Evolutionary conservation across 2,797 vertebrate species (phyloP), one percentile per base, ranked within the genome.

Genomic region (Sparidentex hasta): DNA sequence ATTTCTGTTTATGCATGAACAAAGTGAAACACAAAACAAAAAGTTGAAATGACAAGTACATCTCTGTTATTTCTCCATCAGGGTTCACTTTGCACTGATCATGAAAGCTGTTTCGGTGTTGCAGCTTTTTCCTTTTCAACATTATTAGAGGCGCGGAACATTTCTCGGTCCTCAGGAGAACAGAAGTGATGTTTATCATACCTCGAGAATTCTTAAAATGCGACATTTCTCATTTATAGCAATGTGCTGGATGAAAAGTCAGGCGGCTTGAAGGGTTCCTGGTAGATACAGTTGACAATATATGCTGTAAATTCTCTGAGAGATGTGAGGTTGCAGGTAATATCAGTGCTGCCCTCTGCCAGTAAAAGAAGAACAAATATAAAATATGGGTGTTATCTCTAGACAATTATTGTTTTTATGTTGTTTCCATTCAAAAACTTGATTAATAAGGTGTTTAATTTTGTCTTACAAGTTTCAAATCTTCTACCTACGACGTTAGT

Each of bases 11-110:
- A 71, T 88, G 64, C 38, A 63, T 71, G 44, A 82, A 82, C 71
- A 80, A 84, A 74, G 33, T 88, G 25, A 55, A 86, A 86, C 41
- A 85, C 56, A 73, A 33, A 70, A 84, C 66, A 78, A 64, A 62
- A 56, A 17, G 38, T 73, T 57, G 14, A 47, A 82, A 78, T 76
- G 47, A 86, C 74, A 83, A 64, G 63, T 63, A 81, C 51, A 82
- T 71, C 38, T 56, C 50, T 73, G 44, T 68, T 65, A 20, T 71
- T 54, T 66, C 23, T 69, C 25, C 7, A 50, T 65, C 41, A 46
- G 68, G 21, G 59, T 43, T 87, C 56, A 57, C 65, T 75, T 84
- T 82, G 56, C 63, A 79, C 47, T 50, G n/a, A 72, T 71, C 18
- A 84, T 43, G 83, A 27, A 55, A 62, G 56, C 8, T 64, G 20